Conservation (phyloP, 2,113 vertebrate species). For the Leuciscus idus region DNA sequence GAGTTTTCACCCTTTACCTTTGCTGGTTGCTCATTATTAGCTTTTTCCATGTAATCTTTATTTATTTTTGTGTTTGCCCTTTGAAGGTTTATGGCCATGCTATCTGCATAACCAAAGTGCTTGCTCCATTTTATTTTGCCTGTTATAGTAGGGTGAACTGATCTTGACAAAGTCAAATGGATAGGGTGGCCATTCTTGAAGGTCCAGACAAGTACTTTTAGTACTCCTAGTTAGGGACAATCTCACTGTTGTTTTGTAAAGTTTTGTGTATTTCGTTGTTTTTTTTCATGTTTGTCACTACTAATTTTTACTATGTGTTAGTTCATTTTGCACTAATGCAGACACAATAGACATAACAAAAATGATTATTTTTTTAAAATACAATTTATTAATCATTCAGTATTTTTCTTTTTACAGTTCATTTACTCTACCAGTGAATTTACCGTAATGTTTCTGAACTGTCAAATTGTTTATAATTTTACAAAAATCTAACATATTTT, state of each 20-base stretch:
- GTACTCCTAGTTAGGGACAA: neutral
- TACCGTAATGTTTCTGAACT: conserved; percentile 58
- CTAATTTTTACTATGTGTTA: neutral
- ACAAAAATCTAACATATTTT: conserved; percentile 35
- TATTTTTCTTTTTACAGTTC: conserved; percentile 76
- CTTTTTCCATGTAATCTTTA: neutral
- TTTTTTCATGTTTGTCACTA: neutral
- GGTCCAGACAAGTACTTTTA: neutral
- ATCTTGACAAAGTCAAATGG: neutral
- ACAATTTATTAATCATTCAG: conserved; percentile 76
- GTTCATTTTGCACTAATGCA: neutral
- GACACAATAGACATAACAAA: no score
- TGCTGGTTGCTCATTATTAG: neutral
- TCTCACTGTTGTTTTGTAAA: neutral
- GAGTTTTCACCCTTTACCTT: neutral
- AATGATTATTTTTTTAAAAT: conserved; percentile 72
- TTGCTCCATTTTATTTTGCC: neutral
- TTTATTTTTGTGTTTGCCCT: neutral
- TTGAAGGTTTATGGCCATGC: neutral
- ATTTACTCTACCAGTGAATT: conserved; percentile 57
- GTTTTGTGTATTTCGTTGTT: neutral
- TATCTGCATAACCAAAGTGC: neutral
- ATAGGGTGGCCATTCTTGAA: neutral
- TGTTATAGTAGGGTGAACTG: neutral
- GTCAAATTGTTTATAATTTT: conserved; percentile 53